These are phyloP conservation scores for Deroptyus accipitrinus DNA, from an alignment of 2,113 vertebrate genomes.

Conservation along the genomic window DNA sequence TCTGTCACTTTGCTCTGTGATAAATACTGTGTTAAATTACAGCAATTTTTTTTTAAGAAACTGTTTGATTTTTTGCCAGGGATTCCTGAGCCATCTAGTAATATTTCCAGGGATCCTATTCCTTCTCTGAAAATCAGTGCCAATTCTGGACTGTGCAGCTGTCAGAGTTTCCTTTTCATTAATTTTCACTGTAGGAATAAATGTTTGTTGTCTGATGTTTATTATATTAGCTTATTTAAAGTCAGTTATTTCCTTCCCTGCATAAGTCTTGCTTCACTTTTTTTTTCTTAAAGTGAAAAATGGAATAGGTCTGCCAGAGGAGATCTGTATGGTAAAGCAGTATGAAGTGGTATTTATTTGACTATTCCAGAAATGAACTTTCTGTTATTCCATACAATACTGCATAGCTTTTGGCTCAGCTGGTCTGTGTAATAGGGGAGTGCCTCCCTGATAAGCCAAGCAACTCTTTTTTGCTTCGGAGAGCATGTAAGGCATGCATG, in stretches of 20 bases:
- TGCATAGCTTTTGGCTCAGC: slow-evolving; percentile 54
- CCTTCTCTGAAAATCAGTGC: slow-evolving; percentile 72
- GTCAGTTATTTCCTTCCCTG: neutral
- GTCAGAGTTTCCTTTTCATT: slow-evolving; percentile 68
- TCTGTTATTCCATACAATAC: slow-evolving; percentile 59
- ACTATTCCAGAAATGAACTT: slow-evolving; percentile 57
- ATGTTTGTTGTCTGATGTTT: slow-evolving; percentile 31
- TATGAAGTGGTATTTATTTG: slow-evolving; percentile 32
- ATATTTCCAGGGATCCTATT: slow-evolving; percentile 69
- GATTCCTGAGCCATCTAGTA: slow-evolving; percentile 73
- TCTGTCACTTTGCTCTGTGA: slow-evolving; percentile 65
- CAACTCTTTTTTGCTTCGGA: slow-evolving; percentile 62
- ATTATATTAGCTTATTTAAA: slow-evolving; percentile 20
- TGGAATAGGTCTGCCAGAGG: neutral
- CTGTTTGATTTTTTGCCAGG: slow-evolving; percentile 75
- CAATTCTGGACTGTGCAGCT: slow-evolving; percentile 69
- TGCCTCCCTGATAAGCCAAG: slow-evolving; percentile 66
- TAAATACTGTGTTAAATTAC: slow-evolving; percentile 73
- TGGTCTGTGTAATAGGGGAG: slow-evolving; percentile 63
- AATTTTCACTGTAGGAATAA: slow-evolving; percentile 61
- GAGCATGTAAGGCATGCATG: slow-evolving; percentile 60
- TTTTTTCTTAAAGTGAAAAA: neutral
- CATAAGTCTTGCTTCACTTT: neutral
- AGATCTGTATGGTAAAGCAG: neutral
- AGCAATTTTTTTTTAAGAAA: slow-evolving; percentile 58